These are phyloP conservation scores for Apis laboriosa DNA, from an alignment of 1,140 invertebrate species.

Conservation along the genomic window DNA sequence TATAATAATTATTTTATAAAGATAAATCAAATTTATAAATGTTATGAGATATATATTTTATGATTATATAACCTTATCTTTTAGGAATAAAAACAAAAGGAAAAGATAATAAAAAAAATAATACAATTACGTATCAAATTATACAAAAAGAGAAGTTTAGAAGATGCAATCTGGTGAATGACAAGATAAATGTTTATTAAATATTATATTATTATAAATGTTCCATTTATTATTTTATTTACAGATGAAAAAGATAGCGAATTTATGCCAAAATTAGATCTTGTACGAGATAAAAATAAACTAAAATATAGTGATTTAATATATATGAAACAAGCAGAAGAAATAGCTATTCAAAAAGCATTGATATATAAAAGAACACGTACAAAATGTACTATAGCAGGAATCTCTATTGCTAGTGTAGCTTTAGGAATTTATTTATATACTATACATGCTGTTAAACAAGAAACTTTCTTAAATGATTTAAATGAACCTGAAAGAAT, in stretches of 20 bases:
- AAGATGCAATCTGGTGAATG: conserved; percentile 37
- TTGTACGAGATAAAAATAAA: conserved; percentile 77
- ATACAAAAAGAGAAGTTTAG: neutral
- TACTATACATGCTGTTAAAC: conserved; percentile 90
- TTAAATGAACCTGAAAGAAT: conserved; percentile 89
- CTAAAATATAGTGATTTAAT: conserved; percentile 85
- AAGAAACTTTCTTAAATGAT: conserved; percentile 94
- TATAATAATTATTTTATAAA: neutral
- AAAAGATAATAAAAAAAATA: neutral
- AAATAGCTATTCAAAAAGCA: conserved; percentile 87
- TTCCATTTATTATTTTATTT: conserved; percentile 7
- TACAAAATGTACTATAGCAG: conserved; percentile 85
- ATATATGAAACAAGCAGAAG: conserved; percentile 90
- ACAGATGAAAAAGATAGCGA: conserved; percentile 26
- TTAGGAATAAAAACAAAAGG: neutral
- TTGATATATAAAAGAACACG: conserved; percentile 83
- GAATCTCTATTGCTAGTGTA: conserved; percentile 81
- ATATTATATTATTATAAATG: neutral
- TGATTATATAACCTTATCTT: neutral
- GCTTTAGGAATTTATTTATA: conserved; percentile 90
- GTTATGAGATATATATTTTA: neutral
- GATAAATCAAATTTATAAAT: neutral
- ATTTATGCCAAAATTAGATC: conserved; percentile 82
- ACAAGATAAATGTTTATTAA: conserved; percentile 4
- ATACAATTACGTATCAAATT: neutral